Base-by-base conservation (phyloP, 2,888 invertebrate species). In the Pseudanteris insignis region DNA sequence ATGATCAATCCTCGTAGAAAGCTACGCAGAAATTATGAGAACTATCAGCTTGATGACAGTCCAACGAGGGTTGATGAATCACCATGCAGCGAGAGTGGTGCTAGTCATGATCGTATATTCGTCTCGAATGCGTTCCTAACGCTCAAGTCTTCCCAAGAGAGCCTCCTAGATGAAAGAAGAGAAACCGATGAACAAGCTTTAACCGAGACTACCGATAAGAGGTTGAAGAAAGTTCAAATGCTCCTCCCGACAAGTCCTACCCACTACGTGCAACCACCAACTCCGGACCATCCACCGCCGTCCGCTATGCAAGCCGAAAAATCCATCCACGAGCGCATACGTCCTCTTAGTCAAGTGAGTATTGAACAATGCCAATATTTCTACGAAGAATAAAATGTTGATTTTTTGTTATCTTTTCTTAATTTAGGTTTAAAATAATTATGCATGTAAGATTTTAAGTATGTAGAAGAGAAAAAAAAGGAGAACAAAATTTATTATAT, bases 251-350 rank as follows among this genome's bases (percentile, higher is more conserved):
- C 91, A 69, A 94, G 93, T 68, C 95, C 95, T 11, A 92, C 93
- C 36, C 91, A 93, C 76, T 94, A 94, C 73, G 86, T 88, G 43
- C 94, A 95, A 81, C 94, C 95, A 7, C 93, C 95, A 6, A 96
- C 95, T 7, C 95, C 95, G 0, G 94, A 95, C 70, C 94, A 94
- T 81, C 94, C 95, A 2, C 95, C 96, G 1, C 96, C 96, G 0
- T 89, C 93, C 6, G 93, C 95, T 2, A 85, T 87, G 71, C 92
- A 94, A 69, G 95, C 96, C 0, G 91, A 93, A 81, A 88, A 87
- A 80, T 89, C 90, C 72, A 96, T 96, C 71, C 91, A 93, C 76
- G 91, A 93, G 77, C 87, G 92, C 81, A 94, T 96, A 73, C 86
- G 92, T 73, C 94, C 94, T 11, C 81, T 93, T 54, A 92, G 92